Conservation (phyloP, 2,888 invertebrate species). For the Mesorhabditis belari region DNA sequence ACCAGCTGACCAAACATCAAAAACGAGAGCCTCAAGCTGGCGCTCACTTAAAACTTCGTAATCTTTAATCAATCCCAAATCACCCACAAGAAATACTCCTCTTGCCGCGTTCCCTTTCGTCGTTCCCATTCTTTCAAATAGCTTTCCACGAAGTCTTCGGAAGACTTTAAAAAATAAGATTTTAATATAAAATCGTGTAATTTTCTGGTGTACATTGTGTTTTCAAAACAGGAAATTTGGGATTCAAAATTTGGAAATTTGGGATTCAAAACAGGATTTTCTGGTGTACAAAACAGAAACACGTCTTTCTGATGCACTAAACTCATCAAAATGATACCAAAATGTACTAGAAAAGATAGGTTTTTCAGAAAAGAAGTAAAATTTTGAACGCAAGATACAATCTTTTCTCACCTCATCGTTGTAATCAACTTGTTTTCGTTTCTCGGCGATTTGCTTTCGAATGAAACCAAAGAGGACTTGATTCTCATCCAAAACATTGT, state of each 20-base stretch:
- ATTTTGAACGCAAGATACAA: neutral
- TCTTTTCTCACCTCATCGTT: neutral
- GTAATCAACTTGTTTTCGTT: neutral
- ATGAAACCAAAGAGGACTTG: neutral
- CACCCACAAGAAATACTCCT: constrained; percentile 6
- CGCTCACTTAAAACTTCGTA: neutral
- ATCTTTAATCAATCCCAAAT: neutral
- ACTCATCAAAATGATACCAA: too few species aligned
- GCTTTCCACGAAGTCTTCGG: constrained; percentile 13
- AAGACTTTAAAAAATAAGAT: too few species aligned
- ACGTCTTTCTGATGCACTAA: too few species aligned
- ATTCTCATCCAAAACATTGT: neutral
- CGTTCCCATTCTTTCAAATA: constrained; percentile 16
- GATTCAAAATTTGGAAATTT: too few species aligned
- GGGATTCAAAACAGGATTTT: too few species aligned
- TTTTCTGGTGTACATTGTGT: too few species aligned
- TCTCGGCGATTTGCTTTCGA: neutral
- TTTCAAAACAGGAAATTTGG: too few species aligned
- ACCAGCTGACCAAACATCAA: neutral
- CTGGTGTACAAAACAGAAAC: too few species aligned
- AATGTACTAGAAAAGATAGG: too few species aligned
- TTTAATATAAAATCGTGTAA: neutral
- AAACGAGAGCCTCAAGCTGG: neutral
- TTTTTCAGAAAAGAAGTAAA: too few species aligned
- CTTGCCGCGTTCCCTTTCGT: constrained; percentile 7